Evolutionary conservation across 2,113 vertebrate genomes (phyloP).

Genomic region (Stigmatopora argus): DNA sequence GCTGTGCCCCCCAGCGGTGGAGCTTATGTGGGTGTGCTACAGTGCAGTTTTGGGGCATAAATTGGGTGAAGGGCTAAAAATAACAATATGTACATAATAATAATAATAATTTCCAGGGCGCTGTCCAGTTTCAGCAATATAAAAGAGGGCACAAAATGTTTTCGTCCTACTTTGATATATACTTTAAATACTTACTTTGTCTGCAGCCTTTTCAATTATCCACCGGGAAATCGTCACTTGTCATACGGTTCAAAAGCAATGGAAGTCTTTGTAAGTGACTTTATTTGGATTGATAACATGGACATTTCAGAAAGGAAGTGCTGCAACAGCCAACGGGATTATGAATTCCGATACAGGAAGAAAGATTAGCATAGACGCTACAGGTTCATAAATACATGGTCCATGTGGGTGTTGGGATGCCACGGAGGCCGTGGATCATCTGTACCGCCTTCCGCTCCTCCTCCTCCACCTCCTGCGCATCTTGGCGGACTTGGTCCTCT

Average conservation of each 20-base stretch:
- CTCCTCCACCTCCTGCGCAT: conserved; percentile 1
- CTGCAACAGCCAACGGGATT: conserved; percentile 19
- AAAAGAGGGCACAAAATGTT: too few relatives aligned
- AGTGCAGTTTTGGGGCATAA: too few relatives aligned
- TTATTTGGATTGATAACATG: conserved; percentile 18
- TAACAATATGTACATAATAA: too few relatives aligned
- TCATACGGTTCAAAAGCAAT: background rate
- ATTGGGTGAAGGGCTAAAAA: too few relatives aligned
- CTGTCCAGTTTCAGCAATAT: too few relatives aligned
- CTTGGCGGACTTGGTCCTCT: conserved; percentile 39
- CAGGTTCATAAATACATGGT: conserved; percentile 22
- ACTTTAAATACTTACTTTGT: too few relatives aligned
- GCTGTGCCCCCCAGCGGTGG: background rate
- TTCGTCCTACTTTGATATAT: too few relatives aligned
- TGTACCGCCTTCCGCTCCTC: background rate
- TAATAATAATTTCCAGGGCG: too few relatives aligned
- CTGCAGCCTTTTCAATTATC: too few relatives aligned
- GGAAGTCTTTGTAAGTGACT: conserved; percentile 7
- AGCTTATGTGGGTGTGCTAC: too few relatives aligned
- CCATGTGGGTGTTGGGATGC: conserved; percentile 19
- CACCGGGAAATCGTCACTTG: too few relatives aligned
- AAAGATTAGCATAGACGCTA: conserved; percentile 17
- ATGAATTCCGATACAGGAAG: conserved; percentile 14
- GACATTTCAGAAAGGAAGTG: background rate
- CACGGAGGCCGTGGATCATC: background rate